A percentile compares a stretch with the other conserved stretches of the same genome.
Conservation (phyloP, 2,797 vertebrate species). For the Sus cebifrons region DNA sequence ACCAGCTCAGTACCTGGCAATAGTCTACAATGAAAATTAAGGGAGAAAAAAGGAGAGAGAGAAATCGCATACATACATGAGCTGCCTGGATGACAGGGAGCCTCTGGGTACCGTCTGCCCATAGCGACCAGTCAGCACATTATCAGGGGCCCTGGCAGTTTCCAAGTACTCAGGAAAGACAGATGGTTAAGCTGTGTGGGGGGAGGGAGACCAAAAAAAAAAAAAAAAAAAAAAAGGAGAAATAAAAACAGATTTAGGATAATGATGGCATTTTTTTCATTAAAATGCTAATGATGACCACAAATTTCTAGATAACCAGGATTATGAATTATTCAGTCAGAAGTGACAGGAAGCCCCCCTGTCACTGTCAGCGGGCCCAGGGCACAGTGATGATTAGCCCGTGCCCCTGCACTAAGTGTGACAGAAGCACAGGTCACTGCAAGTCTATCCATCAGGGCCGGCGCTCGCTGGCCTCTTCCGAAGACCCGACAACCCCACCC, state of each 20-base stretch:
- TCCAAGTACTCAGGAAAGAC: constrained; percentile 73
- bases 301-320: constrained; percentile 86
- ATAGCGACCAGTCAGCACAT: constrained; percentile 91
- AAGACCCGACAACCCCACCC: neutral
- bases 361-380: neutral
- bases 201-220: neutral
- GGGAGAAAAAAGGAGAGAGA: neutral
- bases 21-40: constrained; percentile 31
- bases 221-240: constrained; percentile 9
- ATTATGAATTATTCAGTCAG: constrained; percentile 89
- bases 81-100: constrained; percentile 89
- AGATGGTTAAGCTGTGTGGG: constrained; percentile 80
- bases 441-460: neutral
- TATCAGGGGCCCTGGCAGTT: constrained; percentile 81
- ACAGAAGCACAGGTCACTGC: neutral
- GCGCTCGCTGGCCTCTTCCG: neutral
- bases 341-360: constrained; percentile 76
- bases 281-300: constrained; percentile 91
- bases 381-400: neutral
- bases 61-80: constrained; percentile 89
- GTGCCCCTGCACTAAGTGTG: neutral
- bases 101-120: constrained; percentile 91
- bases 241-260: constrained; percentile 87
- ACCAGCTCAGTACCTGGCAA: constrained; percentile 12
- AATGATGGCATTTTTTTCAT: constrained; percentile 87